Evolutionary conservation across 2,113 vertebrate species (phyloP).

Genomic region (Engystomops pustulosus): DNA sequence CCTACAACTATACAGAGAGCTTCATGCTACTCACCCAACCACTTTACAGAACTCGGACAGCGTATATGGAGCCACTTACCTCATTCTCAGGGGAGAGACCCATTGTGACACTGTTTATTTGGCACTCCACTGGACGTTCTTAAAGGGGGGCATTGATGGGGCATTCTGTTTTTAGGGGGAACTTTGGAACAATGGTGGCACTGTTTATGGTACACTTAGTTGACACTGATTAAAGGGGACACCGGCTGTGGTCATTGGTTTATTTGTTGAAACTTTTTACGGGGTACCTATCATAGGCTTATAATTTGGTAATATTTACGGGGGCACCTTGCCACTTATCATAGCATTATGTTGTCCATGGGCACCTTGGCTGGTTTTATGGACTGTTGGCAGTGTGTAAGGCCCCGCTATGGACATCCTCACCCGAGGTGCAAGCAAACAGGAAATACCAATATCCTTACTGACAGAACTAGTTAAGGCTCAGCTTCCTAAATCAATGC

Average conservation of each 20-base stretch:
- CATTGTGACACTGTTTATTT: neutral
- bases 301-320: neutral
- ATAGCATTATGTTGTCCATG: neutral
- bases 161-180: neutral
- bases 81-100: neutral
- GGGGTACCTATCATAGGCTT: neutral
- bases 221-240: neutral
- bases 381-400: neutral
- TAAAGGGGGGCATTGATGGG: neutral
- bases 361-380: neutral
- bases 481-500: neutral
- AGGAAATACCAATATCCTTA: constrained; percentile 6
- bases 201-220: neutral
- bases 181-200: neutral
- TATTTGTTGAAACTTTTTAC: neutral
- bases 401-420: neutral
- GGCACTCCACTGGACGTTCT: neutral
- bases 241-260: too few relatives aligned
- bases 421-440: neutral
- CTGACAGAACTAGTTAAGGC: neutral
- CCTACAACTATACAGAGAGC: too few relatives aligned
- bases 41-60: too few relatives aligned
- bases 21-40: too few relatives aligned
- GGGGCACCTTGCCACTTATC: neutral
- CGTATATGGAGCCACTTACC: too few relatives aligned